Base-by-base conservation (phyloP, 2,797 vertebrate species). In the Parauchenoglanis punctatus region DNA sequence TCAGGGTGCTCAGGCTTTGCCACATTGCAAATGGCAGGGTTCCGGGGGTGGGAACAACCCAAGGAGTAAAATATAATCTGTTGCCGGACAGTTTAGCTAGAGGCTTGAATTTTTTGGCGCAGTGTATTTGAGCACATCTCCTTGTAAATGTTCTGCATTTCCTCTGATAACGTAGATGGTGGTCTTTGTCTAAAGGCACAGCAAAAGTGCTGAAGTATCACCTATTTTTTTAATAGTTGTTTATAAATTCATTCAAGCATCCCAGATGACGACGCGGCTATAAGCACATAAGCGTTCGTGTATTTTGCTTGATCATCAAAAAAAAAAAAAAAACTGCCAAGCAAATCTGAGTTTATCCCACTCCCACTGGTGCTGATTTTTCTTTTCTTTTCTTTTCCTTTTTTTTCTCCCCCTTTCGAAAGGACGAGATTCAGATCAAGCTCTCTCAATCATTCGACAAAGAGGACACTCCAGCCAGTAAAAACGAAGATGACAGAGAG, bases 351-450 rank as follows among this genome's bases (percentile, higher is more conserved):
- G 17, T 78, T 58, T 35, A 3, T 56, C 2, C 20, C 11, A 17
- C 0, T 46, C 20, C 67, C 35, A 25, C 23, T n/a, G 6, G 40
- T 15, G 8, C 17, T 31, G 0, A 65, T 44, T 77, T 85, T 13
- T 75, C 17, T 80, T 56, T 44, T 0, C 0, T 10, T 31, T 25
- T 76, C 65, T 61, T 35, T 2, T 3, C 25, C 46, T 49, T 49
- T 8, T 49, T 5, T 49, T 49, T 8, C 8, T 49, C 46, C 46
- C 46, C 46, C 46, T 49, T 4, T 52, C 17, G 15, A 11, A 94
- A 97, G 96, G 97, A 97, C 91, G 95, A 95, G 94, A 95, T 96
- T 94, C 95, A 96, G 91, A 95, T 97, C 92, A 96, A 96, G 92
- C 94, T 97, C 92, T 95, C 94, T 90, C 96, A 96, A 85, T 95